A percentile compares a stretch with the other conserved stretches of the same genome.
Conservation (phyloP, 2,113 vertebrate genomes). For the Polypterus senegalus region DNA sequence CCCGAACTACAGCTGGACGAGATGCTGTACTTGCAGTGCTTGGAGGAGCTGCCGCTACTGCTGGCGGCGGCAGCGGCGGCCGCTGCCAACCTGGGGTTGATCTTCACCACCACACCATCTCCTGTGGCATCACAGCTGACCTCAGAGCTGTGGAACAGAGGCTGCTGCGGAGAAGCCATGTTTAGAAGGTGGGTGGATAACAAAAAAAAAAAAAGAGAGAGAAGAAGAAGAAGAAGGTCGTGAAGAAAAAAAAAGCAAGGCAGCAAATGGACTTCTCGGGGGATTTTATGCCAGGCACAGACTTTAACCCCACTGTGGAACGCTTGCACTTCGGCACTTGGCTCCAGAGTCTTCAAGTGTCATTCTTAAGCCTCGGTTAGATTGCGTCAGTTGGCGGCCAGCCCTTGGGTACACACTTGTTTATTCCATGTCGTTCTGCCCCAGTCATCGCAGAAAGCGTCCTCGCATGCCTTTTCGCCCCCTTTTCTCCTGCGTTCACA, state of each 20-base stretch:
- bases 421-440: too few species aligned
- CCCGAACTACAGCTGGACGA: constrained; percentile 90
- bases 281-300: background rate
- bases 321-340: constrained; percentile 4
- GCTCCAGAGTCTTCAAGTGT: constrained; percentile 1
- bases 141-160: constrained; percentile 76
- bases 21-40: constrained; percentile 85
- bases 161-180: constrained; percentile 81
- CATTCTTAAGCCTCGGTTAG: constrained; percentile 15
- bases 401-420: too few species aligned
- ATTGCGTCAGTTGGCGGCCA: background rate
- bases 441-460: too few species aligned
- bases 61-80: constrained; percentile 34
- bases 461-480: too few species aligned
- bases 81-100: constrained; percentile 58
- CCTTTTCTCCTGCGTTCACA: too few species aligned
- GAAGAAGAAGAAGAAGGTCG: background rate
- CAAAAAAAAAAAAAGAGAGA: constrained; percentile 1
- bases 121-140: constrained; percentile 82
- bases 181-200: constrained; percentile 21
- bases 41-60: constrained; percentile 41
- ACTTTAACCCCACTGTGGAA: constrained; percentile 9
- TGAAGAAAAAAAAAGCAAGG: background rate
- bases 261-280: background rate
- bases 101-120: constrained; percentile 71